A percentile compares a stretch with the other conserved stretches of the same genome.
Evolutionary conservation across 2,888 invertebrate genomes (phyloP).

Genomic region (Netelia virgata): DNA sequence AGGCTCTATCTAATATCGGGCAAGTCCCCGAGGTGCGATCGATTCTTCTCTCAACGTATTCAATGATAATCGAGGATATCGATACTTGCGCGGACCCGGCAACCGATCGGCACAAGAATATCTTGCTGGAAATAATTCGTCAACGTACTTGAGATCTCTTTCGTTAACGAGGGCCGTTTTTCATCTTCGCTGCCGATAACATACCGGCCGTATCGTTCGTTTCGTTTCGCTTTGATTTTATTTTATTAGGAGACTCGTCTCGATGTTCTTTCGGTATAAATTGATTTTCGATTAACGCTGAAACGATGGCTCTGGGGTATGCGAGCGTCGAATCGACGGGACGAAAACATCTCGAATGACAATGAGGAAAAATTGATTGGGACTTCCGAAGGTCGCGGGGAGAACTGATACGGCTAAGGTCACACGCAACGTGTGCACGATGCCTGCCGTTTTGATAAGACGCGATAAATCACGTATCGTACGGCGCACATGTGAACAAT

Average conservation of each 20-base stretch:
- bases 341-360: neutral
- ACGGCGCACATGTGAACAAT: neutral
- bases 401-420: neutral
- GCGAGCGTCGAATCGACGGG: neutral
- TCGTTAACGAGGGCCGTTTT: too few species aligned
- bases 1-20: conserved; percentile 76
- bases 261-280: neutral
- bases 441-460: neutral
- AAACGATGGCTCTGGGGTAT: too few species aligned
- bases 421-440: neutral
- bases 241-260: too few species aligned
- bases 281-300: too few species aligned
- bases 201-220: too few species aligned
- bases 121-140: conserved; percentile 73
- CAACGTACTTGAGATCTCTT: conserved; percentile 70
- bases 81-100: conserved; percentile 64
- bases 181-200: too few species aligned
- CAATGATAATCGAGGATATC: conserved; percentile 68
- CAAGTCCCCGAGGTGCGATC: conserved; percentile 72
- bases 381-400: neutral
- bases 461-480: neutral
- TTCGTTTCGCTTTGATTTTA: too few species aligned
- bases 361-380: neutral
- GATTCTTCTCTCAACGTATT: conserved; percentile 63
- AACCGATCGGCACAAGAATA: conserved; percentile 70